These are phyloP conservation scores for Drosophila maculinotata DNA, from an alignment of 2,888 invertebrate species.

Conservation along the genomic window DNA sequence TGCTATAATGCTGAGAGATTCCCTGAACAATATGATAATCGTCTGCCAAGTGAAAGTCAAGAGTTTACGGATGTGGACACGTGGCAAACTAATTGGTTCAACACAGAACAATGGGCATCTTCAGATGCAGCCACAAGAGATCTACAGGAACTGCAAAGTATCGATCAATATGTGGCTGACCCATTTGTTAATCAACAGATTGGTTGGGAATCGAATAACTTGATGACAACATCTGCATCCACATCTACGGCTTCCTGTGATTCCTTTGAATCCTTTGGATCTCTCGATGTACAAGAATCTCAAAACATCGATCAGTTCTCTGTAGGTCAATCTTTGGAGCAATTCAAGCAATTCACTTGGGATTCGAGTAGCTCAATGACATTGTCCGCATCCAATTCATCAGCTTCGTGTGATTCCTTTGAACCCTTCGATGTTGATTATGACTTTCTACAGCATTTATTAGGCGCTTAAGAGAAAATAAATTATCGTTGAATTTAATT, in stretches of 20 bases:
- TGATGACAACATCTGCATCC: conserved; percentile 25
- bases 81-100: conserved; percentile 2
- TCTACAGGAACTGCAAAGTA: neutral
- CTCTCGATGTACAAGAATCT: conserved; percentile 2
- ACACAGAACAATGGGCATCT: conserved; percentile 5
- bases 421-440: conserved; percentile 46
- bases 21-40: neutral
- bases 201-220: conserved; percentile 42
- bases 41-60: neutral
- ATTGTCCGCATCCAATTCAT: conserved; percentile 10
- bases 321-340: neutral
- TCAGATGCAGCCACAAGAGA: neutral
- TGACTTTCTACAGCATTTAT: conserved; percentile 59
- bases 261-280: conserved; percentile 27
- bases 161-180: conserved; percentile 10
- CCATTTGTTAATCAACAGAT: conserved; percentile 21
- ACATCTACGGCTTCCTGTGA: conserved; percentile 33
- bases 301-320: conserved; percentile 2
- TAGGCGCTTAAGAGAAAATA: conserved; percentile 23
- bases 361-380: conserved; percentile 24
- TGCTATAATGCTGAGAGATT: neutral
- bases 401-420: conserved; percentile 25
- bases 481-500: neutral
- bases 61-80: neutral
- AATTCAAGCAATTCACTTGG: conserved; percentile 36